phyloP scores from a whole-genome alignment of 2,113 vertebrate genomes.

The Cathartes aura region DNA sequence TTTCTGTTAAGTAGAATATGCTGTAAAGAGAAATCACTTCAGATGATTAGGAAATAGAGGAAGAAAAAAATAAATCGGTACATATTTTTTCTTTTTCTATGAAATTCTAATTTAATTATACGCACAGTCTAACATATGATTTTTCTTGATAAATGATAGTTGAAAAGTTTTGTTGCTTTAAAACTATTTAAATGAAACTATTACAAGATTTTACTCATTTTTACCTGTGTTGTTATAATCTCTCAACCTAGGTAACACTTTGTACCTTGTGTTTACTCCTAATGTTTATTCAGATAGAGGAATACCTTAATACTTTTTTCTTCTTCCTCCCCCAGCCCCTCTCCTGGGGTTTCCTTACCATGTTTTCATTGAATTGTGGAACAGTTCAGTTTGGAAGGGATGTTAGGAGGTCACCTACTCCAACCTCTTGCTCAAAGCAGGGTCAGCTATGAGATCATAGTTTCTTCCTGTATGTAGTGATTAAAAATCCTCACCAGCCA shows the following conservation, averaged over 20 bases:
- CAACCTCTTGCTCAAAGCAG: not conserved
- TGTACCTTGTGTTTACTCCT: not conserved
- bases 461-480: not conserved
- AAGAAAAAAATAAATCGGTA: not conserved
- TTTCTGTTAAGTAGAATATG: not conserved
- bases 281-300: not conserved
- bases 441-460: not conserved
- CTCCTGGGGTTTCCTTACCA: not conserved
- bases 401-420: not conserved
- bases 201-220: not conserved
- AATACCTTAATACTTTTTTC: not conserved
- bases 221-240: not conserved
- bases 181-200: not conserved
- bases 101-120: not conserved
- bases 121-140: not conserved
- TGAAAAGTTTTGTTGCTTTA: not conserved
- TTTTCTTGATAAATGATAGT: not conserved
- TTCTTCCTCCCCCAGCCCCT: not conserved
- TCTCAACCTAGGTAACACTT: not conserved
- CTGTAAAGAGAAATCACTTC: not conserved
- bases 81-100: rapidly evolving
- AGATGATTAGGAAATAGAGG: not conserved
- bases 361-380: not conserved
- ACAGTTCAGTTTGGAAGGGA: not conserved
- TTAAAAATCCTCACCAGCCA: not conserved